Conservation (phyloP, 2,797 vertebrate genomes). For the Phoxinus dragarum region DNA sequence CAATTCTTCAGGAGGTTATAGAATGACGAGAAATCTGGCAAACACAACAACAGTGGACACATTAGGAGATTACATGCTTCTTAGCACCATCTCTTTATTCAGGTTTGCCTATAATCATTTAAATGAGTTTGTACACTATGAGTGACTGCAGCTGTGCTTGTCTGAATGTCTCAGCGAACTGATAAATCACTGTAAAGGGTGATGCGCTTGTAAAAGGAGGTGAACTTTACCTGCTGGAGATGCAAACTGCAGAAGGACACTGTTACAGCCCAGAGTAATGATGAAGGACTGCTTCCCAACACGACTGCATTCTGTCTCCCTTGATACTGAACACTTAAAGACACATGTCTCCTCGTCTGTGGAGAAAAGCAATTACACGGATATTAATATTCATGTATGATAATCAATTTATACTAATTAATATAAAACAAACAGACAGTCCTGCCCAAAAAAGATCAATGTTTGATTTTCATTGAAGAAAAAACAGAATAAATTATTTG, state of each 20-base stretch:
- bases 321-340: conserved; percentile 91
- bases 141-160: neutral
- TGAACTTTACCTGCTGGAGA: conserved; percentile 84
- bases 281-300: conserved; percentile 98
- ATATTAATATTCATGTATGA: neutral
- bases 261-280: conserved; percentile 94
- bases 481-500: neutral
- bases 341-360: conserved; percentile 91
- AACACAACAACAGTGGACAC: neutral
- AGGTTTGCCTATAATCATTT: neutral
- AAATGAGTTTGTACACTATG: neutral
- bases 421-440: neutral
- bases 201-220: neutral
- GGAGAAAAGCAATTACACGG: neutral
- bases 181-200: neutral
- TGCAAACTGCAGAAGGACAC: conserved; percentile 93
- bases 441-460: neutral
- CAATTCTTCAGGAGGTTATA: conserved; percentile 94
- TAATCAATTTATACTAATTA: neutral
- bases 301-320: conserved; percentile 94
- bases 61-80: neutral
- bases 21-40: conserved; percentile 92
- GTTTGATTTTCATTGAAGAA: neutral
- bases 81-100: neutral
- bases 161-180: neutral